phyloP scores from a whole-genome alignment of 1,140 invertebrate species.

The Antheraea mylitta region DNA sequence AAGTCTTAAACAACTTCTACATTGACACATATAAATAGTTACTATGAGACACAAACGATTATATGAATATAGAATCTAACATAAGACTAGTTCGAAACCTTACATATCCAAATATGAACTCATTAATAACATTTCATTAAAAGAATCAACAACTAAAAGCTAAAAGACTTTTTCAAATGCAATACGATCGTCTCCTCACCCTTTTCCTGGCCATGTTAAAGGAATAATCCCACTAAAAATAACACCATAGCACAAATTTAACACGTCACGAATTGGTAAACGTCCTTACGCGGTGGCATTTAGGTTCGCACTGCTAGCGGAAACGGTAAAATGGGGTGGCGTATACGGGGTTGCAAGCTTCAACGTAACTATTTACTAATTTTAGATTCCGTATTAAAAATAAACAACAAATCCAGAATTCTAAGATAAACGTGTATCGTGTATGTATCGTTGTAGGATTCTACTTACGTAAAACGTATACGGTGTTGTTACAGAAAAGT shows the following conservation, averaged over 20 bases:
- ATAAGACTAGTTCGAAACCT: no score
- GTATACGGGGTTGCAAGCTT: slow-evolving; percentile 7
- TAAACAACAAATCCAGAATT: neutral
- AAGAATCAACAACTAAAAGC: neutral
- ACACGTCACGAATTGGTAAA: slow-evolving; percentile 10
- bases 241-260: slow-evolving; percentile 25
- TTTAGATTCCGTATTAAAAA: neutral
- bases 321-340: slow-evolving; percentile 37
- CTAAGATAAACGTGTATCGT: no score
- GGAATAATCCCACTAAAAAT: slow-evolving; percentile 24
- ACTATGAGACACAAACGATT: no score
- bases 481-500: no score
- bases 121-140: no score
- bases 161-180: neutral
- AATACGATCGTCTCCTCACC: slow-evolving; percentile 52
- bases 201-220: slow-evolving; percentile 62
- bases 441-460: no score
- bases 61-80: no score
- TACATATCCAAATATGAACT: neutral
- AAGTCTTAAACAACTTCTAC: no score
- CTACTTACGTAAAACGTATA: no score
- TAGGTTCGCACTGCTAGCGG: slow-evolving; percentile 42
- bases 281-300: slow-evolving; percentile 33
- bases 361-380: neutral
- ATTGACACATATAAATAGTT: no score